These are phyloP conservation scores for Saccostrea echinata DNA, from an alignment of 1,140 invertebrate species.

Conservation along the genomic window DNA sequence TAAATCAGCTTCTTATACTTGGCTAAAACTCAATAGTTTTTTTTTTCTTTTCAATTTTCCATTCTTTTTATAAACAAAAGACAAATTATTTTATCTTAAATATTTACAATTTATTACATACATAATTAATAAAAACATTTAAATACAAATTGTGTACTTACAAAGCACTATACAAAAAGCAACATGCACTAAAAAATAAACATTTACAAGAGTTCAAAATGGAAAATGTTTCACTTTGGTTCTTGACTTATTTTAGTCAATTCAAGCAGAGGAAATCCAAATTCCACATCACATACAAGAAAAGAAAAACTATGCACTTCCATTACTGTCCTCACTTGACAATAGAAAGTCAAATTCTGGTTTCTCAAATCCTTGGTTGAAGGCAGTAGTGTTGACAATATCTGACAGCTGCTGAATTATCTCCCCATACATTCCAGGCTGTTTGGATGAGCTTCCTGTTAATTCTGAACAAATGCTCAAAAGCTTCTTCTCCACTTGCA, in stretches of 20 bases:
- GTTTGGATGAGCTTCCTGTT: constrained; percentile 40
- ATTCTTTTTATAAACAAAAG: too few relatives aligned
- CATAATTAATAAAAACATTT: not conserved
- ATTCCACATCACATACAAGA: not conserved
- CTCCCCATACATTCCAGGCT: constrained; percentile 65
- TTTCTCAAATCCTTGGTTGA: constrained; percentile 47
- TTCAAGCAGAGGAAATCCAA: not conserved
- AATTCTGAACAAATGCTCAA: constrained; percentile 68
- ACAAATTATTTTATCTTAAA: not conserved
- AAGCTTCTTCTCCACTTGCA: constrained; percentile 67
- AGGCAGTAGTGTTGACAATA: constrained; percentile 66
- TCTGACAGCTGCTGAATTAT: constrained; percentile 69
- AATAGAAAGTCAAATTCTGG: constrained; percentile 30
- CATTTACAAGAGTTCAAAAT: not conserved
- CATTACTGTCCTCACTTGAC: constrained; percentile 55
- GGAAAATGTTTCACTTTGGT: not conserved
- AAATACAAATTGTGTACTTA: constrained; percentile 20
- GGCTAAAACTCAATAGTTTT: too few relatives aligned
- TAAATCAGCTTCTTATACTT: too few relatives aligned
- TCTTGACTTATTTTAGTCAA: not conserved
- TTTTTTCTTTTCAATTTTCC: too few relatives aligned
- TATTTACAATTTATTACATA: not conserved
- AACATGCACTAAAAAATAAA: not conserved
- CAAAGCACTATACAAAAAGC: constrained; percentile 27
- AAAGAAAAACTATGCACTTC: constrained; percentile 16